Evolutionary conservation across 2,888 invertebrate species (phyloP), one percentile per base, ranked within the genome.

Genomic region (Scaptomyza tumidula): DNA sequence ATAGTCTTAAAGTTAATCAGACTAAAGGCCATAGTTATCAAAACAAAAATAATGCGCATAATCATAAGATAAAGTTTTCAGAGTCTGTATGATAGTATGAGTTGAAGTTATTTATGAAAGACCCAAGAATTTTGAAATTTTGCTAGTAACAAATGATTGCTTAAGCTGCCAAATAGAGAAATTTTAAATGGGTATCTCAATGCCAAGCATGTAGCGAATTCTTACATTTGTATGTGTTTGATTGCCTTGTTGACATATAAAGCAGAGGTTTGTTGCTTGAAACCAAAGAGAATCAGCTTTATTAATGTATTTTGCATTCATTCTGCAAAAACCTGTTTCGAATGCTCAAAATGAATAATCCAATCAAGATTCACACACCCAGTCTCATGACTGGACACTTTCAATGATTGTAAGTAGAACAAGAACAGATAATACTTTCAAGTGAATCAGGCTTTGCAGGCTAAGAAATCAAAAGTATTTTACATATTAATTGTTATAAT

Each of bases 221-320:
- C 24, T 31, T 27, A 46, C 19, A 14, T 53, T 41, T 37, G 13
- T 6, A 7, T 29, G 33, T 57, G 24, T 9, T 50, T 56, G 39
- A 74, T 55, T 49, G 48, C 9, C 58, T 64, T 75, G 75, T 75
- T 78, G 75, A 75, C 75, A 75, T 46, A 78, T 55, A 74, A 74
- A 68, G 39, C 55, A 50, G 43, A 53, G 31, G 43, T 16, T 65
- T 45, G n/a, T 4, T 10, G 7, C 37, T 24, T 2, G 3, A 24
- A 24, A 24, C 24, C 24, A 58, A 58, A 41, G 41, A 50, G 53
- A 69, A 60, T 31, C 58, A 62, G 52, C 60, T 64, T 60, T 61
- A 75, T 74, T 58, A 64, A 56, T 41, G 14, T 31, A 19, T 29
- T 56, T 59, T 24, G 11, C 49, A 68, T 62, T 55, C 63, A 67